Conservation (phyloP, 1,140 invertebrate species). For the Lasioglossum albipes region DNA sequence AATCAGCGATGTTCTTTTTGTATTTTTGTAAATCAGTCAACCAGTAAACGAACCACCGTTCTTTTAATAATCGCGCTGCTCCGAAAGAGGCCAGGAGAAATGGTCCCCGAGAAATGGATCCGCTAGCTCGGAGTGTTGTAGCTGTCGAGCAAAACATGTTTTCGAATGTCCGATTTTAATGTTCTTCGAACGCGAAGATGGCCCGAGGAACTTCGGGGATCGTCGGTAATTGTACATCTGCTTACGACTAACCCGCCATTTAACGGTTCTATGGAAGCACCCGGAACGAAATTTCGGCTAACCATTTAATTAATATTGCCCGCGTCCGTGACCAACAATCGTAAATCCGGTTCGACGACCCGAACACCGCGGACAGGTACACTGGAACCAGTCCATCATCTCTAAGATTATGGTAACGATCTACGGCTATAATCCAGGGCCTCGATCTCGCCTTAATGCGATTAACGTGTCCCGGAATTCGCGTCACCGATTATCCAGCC, state of each 20-base stretch:
- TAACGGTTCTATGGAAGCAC: constrained; percentile 14
- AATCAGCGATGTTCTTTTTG: too few species aligned
- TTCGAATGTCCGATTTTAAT: background rate
- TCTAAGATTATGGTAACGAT: background rate
- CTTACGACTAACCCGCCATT: constrained; percentile 1
- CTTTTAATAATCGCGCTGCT: background rate
- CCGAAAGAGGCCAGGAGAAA: background rate
- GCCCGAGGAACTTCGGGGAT: background rate
- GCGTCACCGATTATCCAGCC: too few species aligned
- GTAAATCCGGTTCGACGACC: constrained; percentile 16
- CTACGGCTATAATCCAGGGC: background rate
- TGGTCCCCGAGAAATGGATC: background rate
- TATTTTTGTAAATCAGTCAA: too few species aligned
- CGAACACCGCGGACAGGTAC: background rate
- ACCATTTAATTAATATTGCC: constrained; percentile 19
- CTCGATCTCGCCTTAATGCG: background rate
- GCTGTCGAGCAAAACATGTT: too few species aligned
- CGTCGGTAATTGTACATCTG: constrained; percentile 41
- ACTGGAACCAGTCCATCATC: background rate
- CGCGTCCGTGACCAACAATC: background rate
- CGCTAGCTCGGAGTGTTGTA: background rate
- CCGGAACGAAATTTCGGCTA: constrained; percentile 20
- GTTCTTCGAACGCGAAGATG: background rate
- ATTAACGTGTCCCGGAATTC: background rate
- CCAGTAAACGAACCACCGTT: too few species aligned